Percentiles rank a stretch among this genome's conserved stretches.
These are phyloP conservation scores for Odontamblyopus rebecca DNA, from an alignment of 2,797 vertebrate species.

Conservation along the genomic window DNA sequence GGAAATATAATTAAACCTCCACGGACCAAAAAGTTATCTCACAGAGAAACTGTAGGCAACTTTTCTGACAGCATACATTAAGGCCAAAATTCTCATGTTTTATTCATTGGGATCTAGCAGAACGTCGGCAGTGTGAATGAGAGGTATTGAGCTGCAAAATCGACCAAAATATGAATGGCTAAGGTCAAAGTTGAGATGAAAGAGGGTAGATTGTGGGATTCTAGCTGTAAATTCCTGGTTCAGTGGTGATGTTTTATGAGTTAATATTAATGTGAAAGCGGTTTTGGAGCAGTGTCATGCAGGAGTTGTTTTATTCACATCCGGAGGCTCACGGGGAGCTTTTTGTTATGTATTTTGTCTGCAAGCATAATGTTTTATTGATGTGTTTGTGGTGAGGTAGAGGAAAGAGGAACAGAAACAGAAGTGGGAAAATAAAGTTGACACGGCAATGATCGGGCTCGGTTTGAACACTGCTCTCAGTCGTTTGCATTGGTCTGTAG, in stretches of 20 bases:
- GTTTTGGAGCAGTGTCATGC: neutral
- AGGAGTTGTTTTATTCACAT: conserved; percentile 35
- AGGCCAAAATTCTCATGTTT: conserved; percentile 13
- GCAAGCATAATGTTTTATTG: conserved; percentile 40
- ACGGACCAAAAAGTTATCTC: conserved; percentile 15
- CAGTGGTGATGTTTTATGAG: neutral
- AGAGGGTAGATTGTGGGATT: neutral
- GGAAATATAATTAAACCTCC: conserved; percentile 43
- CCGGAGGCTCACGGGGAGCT: conserved; percentile 10
- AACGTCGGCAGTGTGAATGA: conserved; percentile 2
- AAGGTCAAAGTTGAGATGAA: neutral
- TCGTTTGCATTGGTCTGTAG: too few relatives aligned
- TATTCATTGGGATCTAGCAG: neutral
- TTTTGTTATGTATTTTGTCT: conserved; percentile 30
- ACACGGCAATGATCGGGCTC: neutral
- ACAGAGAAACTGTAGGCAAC: conserved; percentile 5
- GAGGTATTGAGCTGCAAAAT: neutral
- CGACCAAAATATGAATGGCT: neutral
- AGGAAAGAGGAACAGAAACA: neutral
- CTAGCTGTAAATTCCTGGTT: neutral
- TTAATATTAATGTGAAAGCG: conserved; percentile 28
- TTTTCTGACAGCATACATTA: conserved; percentile 24
- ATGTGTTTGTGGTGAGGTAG: conserved; percentile 25
- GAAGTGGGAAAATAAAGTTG: neutral
- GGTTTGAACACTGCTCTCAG: too few relatives aligned